Conservation (phyloP, 2,888 invertebrate genomes). For the Tetragonisca angustula region DNA sequence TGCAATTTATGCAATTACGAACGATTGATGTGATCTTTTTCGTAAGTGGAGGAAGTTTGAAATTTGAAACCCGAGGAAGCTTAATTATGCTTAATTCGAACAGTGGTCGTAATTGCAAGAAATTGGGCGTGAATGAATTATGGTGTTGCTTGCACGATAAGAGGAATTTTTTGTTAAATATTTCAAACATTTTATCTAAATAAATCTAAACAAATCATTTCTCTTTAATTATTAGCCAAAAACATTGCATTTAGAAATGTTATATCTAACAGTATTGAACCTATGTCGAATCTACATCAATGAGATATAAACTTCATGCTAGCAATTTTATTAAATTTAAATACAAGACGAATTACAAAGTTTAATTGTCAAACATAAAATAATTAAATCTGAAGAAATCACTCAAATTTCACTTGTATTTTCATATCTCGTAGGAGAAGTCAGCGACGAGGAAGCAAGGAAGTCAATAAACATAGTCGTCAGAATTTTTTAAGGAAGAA, state of each 20-base stretch:
- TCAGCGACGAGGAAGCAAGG: slow-evolving; percentile 17
- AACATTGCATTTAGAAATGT: too few species aligned
- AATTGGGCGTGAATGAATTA: not conserved
- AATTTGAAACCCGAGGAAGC: not conserved
- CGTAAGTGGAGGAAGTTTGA: not conserved
- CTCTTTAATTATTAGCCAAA: too few species aligned
- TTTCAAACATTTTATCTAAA: too few species aligned
- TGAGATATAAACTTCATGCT: not conserved
- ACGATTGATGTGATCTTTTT: not conserved
- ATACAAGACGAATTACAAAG: not conserved
- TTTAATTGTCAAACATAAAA: not conserved
- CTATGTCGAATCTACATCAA: not conserved
- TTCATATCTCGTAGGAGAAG: slow-evolving; percentile 29
- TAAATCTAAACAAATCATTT: too few species aligned
- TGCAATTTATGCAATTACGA: not conserved
- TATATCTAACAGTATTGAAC: not conserved
- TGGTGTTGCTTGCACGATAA: not conserved
- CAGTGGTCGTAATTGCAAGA: not conserved
- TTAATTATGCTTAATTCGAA: not conserved
- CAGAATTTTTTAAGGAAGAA: slow-evolving; percentile 19
- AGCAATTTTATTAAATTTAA: not conserved
- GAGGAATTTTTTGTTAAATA: not conserved
- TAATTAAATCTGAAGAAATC: not conserved
- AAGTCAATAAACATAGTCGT: slow-evolving; percentile 3
- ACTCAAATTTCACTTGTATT: not conserved